Percentiles rank a stretch among this genome's conserved stretches.
These are phyloP conservation scores for Aegotheles bennettii DNA, from an alignment of 2,113 vertebrate species.

Conservation along the genomic window DNA sequence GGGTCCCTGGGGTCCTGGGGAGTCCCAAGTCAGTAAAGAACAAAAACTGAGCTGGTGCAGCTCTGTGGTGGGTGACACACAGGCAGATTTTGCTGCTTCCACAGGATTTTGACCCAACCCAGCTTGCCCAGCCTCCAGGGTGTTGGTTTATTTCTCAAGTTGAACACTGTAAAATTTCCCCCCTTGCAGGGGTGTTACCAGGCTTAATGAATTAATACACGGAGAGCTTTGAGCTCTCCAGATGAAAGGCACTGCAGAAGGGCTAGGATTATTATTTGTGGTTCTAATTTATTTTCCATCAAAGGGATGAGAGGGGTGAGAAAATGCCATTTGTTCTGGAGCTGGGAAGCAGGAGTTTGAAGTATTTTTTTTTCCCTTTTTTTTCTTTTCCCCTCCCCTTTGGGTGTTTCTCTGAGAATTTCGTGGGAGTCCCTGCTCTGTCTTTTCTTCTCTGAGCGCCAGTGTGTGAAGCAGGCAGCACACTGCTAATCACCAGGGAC, in stretches of 20 bases:
- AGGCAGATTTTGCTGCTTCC: background rate
- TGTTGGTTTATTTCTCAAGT: background rate
- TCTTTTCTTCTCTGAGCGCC: background rate
- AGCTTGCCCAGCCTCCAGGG: background rate
- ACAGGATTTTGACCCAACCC: fast-evolving
- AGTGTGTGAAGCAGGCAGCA: background rate
- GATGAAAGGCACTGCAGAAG: conserved; percentile 5
- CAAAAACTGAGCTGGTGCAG: background rate
- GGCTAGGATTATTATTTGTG: conserved; percentile 15
- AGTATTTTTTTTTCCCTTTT: background rate
- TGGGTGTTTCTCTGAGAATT: background rate
- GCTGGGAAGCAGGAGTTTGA: conserved; percentile 1
- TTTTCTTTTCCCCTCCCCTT: background rate
- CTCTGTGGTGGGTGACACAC: background rate
- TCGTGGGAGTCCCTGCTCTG: background rate
- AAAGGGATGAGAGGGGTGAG: conserved; percentile 42
- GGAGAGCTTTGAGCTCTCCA: conserved; percentile 7
- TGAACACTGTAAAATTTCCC: background rate
- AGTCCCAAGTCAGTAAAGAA: background rate
- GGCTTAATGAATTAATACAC: background rate
- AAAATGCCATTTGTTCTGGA: conserved; percentile 53
- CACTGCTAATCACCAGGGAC: background rate
- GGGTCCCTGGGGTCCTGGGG: background rate
- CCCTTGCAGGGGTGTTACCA: background rate
- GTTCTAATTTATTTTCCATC: conserved; percentile 53